phyloP scores from a whole-genome alignment of 2,113 vertebrate species.

The Syngnathus floridae region DNA sequence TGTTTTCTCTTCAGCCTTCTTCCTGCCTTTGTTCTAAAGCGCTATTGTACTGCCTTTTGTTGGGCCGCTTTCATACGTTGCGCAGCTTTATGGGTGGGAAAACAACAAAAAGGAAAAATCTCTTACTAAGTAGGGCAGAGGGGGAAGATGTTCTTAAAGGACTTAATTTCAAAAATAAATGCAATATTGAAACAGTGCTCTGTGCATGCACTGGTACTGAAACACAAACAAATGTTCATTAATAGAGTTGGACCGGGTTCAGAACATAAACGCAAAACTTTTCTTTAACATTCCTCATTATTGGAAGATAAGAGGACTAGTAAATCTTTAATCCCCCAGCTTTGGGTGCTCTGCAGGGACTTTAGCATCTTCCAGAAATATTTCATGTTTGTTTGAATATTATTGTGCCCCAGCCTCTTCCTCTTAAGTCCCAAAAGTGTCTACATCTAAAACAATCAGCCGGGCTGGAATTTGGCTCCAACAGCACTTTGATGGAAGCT shows the following conservation, averaged over 20 bases:
- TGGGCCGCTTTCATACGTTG: conserved; percentile 68
- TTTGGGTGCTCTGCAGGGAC: conserved; percentile 69
- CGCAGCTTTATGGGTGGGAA: conserved; percentile 64
- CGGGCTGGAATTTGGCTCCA: conserved; percentile 28
- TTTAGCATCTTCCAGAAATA: conserved; percentile 65
- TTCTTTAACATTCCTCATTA: conserved; percentile 63
- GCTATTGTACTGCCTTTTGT: conserved; percentile 69
- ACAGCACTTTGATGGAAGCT: conserved; percentile 28
- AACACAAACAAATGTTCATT: conserved; percentile 60
- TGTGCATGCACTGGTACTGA: conserved; percentile 57
- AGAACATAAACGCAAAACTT: conserved; percentile 64
- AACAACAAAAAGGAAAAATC: conserved; percentile 66
- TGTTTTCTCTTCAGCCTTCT: conserved; percentile 63
- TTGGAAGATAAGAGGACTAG: conserved; percentile 69
- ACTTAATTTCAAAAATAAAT: conserved; percentile 61
- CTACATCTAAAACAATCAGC: conserved; percentile 39
- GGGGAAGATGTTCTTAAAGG: conserved; percentile 67
- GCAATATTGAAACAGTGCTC: conserved; percentile 47
- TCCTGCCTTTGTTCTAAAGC: conserved; percentile 69
- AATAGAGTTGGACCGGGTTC: conserved; percentile 69
- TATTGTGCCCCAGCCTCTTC: conserved; percentile 40
- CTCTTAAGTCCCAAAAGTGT: conserved; percentile 41
- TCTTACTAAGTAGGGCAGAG: conserved; percentile 62
- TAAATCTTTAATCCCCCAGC: conserved; percentile 70
- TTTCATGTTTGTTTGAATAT: conserved; percentile 59